Evolutionary conservation across 1,140 invertebrate genomes (phyloP).

Genomic region (Phocides pigmalion): DNA sequence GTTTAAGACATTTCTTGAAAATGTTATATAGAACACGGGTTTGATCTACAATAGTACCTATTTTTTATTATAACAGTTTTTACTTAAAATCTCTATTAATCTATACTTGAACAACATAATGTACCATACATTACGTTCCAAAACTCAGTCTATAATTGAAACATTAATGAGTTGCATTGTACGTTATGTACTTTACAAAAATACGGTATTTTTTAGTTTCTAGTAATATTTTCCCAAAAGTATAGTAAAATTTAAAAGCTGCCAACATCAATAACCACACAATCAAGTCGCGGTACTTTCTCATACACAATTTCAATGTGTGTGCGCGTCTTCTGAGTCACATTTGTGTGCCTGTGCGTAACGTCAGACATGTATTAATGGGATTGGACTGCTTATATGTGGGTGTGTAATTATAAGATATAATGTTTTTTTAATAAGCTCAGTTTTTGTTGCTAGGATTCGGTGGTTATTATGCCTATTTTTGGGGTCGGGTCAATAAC

Average conservation of each 20-base stretch:
- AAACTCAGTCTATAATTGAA: too few species aligned
- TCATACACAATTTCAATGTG: conserved; percentile 26
- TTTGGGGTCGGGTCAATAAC: conserved; percentile 1
- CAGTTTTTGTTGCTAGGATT: conserved; percentile 45
- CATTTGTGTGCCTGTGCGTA: conserved; percentile 49
- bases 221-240: not conserved
- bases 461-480: conserved; percentile 18
- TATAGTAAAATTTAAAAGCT: not conserved
- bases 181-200: too few species aligned
- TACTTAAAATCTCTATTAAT: too few species aligned
- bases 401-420: conserved; percentile 74
- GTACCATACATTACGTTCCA: too few species aligned
- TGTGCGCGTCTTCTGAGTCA: conserved; percentile 43
- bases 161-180: too few species aligned
- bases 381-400: conserved; percentile 66
- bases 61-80: too few species aligned
- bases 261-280: conserved; percentile 31
- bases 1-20: too few species aligned
- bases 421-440: conserved; percentile 77
- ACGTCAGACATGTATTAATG: conserved; percentile 67
- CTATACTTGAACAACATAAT: too few species aligned
- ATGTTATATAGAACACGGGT: too few species aligned
- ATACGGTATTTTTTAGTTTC: too few species aligned
- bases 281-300: conserved; percentile 28
- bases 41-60: too few species aligned